Evolutionary conservation across 2,797 vertebrate genomes (phyloP), one percentile per base, ranked within the genome.

Genomic region (Muraenolepis orangiensis): DNA sequence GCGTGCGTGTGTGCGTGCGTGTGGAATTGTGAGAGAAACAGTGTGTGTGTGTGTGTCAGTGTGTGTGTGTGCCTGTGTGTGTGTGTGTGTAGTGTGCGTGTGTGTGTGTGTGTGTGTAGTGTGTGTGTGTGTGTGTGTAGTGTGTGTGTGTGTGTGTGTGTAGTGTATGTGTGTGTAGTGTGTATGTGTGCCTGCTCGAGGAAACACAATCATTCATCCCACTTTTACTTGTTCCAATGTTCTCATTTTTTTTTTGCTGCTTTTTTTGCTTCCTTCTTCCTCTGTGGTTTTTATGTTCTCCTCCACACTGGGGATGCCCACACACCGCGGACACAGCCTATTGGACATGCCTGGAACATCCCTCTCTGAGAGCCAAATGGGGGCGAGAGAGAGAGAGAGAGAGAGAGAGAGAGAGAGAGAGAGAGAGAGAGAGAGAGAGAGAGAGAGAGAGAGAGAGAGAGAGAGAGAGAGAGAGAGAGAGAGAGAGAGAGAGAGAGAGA

Each of bases 311-410:
- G 88, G 86, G 87, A 87, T 80, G 80, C 77, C 74, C 86, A 78
- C 84, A 82, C 82, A 82, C 79, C 80, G 86, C 80, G 85, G 84
- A 82, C 84, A 72, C 76, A 85, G 89, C 90, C 90, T 91, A 90
- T 91, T 91, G 89, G 89, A 88, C 85, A 89, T 86, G 86, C 84
- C 82, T 90, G 89, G 90, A 88, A 81, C 83, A 89, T 88, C 88
- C 85, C 82, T 81, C 85, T 80, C 72, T 74, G 72, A 80, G 76
- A 76, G 67, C 70, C 85, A 85, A 85, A 87, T 75, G 71, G 66
- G 29, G 61, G 40, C 29, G 61, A 78, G 42, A 29, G 66, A 76
- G 67, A 69, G 26, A 69, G 66, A 67, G 28, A 80, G 68, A 76
- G 69, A 80, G 42, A 71, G 36, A 71, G 66, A 69, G 28, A 71